phyloP scores from a whole-genome alignment of 2,113 vertebrate species.

The Syrmaticus mikado region DNA sequence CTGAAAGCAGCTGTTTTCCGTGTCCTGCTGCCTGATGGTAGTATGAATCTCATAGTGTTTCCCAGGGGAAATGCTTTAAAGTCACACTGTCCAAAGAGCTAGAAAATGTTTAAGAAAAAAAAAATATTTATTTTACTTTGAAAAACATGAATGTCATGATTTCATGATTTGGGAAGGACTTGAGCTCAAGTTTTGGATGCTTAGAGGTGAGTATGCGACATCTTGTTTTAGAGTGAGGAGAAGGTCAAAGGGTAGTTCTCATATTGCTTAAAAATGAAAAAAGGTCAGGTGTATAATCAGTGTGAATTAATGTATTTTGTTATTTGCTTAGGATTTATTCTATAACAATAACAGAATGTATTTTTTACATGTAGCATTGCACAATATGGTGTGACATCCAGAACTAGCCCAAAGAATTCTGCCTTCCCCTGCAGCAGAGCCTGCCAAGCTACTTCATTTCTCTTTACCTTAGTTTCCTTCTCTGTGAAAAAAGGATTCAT shows the following conservation, averaged over 20 bases:
- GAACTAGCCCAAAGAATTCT: background rate
- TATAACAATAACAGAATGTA: background rate
- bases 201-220: background rate
- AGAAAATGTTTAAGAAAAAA: background rate
- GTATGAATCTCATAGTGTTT: rapidly evolving
- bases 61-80: background rate
- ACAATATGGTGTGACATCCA: rapidly evolving
- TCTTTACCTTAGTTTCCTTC: constrained; percentile 41
- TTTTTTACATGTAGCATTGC: background rate
- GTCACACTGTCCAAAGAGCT: background rate
- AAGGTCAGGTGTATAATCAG: background rate
- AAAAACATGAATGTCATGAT: background rate
- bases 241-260: background rate
- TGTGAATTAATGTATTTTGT: background rate
- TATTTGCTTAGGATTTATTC: background rate
- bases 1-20: background rate
- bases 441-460: background rate
- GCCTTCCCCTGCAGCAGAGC: background rate
- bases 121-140: background rate
- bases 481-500: background rate
- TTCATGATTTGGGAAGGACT: too few species aligned
- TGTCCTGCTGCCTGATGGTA: background rate
- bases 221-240: background rate
- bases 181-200: background rate
- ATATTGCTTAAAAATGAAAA: background rate